These are phyloP conservation scores for Chaetodon trifasciatus DNA, from an alignment of 2,797 vertebrate genomes.

Conservation along the genomic window DNA sequence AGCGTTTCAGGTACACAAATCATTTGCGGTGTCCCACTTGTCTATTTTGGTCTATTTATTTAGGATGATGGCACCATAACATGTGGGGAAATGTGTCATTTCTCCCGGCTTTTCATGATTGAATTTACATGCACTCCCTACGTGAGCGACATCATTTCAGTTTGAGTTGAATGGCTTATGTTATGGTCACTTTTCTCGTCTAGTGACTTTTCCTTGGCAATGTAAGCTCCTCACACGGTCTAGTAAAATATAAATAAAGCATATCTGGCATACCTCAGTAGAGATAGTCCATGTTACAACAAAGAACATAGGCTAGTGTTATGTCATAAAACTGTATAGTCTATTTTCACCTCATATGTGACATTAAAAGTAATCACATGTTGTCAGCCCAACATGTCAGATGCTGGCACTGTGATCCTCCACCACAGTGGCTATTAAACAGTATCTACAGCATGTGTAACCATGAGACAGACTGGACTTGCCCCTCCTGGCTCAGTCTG, in stretches of 20 bases:
- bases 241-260: constrained; percentile 64
- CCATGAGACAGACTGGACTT: constrained; percentile 45
- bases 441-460: constrained; percentile 28
- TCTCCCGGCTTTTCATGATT: constrained; percentile 45
- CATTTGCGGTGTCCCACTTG: constrained; percentile 69
- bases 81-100: constrained; percentile 60
- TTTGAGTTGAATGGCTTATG: constrained; percentile 38
- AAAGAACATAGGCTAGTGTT: constrained; percentile 25
- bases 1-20: constrained; percentile 62
- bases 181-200: constrained; percentile 72
- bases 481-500: constrained; percentile 45
- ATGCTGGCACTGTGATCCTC: constrained; percentile 13
- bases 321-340: constrained; percentile 68
- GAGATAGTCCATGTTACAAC: constrained; percentile 53
- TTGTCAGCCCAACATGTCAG: constrained; percentile 20
- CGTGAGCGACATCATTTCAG: constrained; percentile 32
- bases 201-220: constrained; percentile 65
- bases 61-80: constrained; percentile 56
- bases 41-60: constrained; percentile 72
- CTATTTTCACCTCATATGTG: constrained; percentile 62
- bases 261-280: constrained; percentile 56
- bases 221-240: constrained; percentile 51
- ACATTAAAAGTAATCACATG: constrained; percentile 62
- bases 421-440: constrained; percentile 33
- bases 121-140: constrained; percentile 30